These are phyloP conservation scores for Epizoanthus ramosus DNA, from an alignment of 92 coral and sea anemone genomes.

Conservation along the genomic window DNA sequence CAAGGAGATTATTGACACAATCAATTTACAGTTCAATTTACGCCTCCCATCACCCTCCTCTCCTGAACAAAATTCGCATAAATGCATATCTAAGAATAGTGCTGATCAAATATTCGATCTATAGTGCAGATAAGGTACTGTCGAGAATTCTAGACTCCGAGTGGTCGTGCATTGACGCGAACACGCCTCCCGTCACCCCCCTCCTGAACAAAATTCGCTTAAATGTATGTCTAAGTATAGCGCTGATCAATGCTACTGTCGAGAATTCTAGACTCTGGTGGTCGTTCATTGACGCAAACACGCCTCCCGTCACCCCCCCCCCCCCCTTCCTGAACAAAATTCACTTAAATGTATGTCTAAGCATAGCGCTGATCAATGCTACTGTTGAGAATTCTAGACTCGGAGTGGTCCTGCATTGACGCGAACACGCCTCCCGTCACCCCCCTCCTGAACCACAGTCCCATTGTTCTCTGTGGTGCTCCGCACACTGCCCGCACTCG, in stretches of 20 bases:
- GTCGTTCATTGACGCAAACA: slow-evolving; percentile 11
- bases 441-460: slow-evolving; percentile 27
- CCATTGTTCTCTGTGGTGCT: slow-evolving; percentile 42
- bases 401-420: slow-evolving; percentile 27
- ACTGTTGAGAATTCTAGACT: background rate
- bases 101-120: background rate
- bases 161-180: slow-evolving; percentile 13
- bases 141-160: slow-evolving; percentile 13
- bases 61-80: too few species aligned
- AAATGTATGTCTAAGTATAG: too few species aligned
- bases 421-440: slow-evolving; percentile 5
- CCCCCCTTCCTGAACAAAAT: too few species aligned
- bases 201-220: too few species aligned
- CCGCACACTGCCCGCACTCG: slow-evolving; percentile 25
- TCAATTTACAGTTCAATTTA: too few species aligned
- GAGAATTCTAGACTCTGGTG: slow-evolving; percentile 18
- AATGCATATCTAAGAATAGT: background rate
- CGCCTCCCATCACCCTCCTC: too few species aligned
- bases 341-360: too few species aligned
- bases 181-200: slow-evolving; percentile 15
- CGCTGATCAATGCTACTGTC: background rate
- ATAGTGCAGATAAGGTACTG: background rate
- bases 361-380: too few species aligned
- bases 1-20: background rate
- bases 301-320: slow-evolving; percentile 2